Percentiles rank a stretch among this genome's conserved stretches.
Conservation (phyloP, 2,888 invertebrate genomes). For the Orthosia incerta region DNA sequence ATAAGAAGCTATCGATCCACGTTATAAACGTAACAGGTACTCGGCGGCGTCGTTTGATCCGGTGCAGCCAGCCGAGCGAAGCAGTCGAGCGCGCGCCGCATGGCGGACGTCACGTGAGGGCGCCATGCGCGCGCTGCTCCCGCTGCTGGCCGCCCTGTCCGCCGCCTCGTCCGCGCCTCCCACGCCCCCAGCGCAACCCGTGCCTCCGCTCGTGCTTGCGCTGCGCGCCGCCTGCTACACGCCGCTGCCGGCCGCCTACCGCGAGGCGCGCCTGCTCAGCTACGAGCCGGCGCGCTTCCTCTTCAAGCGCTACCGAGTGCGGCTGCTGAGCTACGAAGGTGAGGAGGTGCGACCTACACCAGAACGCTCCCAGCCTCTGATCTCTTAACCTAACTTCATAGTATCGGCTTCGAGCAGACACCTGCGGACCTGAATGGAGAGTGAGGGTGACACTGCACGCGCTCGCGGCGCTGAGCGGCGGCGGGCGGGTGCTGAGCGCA, state of each 20-base stretch:
- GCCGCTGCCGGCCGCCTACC: constrained; percentile 65
- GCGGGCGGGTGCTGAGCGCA: constrained; percentile 67
- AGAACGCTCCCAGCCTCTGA: not conserved
- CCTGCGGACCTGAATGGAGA: constrained; percentile 77
- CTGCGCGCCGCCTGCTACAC: constrained; percentile 77
- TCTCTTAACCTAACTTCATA: not conserved
- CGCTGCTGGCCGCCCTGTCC: constrained; percentile 70
- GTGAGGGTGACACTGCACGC: constrained; percentile 72
- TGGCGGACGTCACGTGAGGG: constrained; percentile 71
- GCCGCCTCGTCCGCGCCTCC: constrained; percentile 57
- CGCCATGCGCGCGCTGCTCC: constrained; percentile 78
- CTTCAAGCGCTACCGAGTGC: constrained; percentile 35
- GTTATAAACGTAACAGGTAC: constrained; percentile 52
- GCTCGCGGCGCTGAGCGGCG: constrained; percentile 72
- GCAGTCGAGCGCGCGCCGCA: constrained; percentile 68
- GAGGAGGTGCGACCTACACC: constrained; percentile 32
- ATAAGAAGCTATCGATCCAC: constrained; percentile 38
- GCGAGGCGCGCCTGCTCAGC: constrained; percentile 53
- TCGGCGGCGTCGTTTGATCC: constrained; percentile 73
- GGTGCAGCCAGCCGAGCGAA: constrained; percentile 70
- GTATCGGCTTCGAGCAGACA: constrained; percentile 71
- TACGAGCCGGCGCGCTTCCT: constrained; percentile 56
- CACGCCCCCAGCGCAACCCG: constrained; percentile 9
- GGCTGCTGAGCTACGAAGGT: constrained; percentile 72
- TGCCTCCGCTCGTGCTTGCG: constrained; percentile 72